Evolutionary conservation across 2,888 invertebrate species (phyloP), one percentile per base, ranked within the genome.

Genomic region (Caenorhabditis sp.): DNA sequence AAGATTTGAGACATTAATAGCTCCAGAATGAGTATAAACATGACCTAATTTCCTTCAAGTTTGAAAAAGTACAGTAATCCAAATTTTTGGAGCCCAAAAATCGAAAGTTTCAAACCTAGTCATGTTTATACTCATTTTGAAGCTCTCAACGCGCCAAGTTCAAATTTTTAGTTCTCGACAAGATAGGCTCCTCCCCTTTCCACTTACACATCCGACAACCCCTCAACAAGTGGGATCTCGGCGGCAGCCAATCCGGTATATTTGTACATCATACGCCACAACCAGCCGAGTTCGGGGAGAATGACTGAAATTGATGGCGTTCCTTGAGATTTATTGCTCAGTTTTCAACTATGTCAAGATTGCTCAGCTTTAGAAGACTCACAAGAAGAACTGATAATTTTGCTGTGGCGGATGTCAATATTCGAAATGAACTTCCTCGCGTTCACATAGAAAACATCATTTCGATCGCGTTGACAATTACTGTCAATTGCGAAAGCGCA

Each of bases 401-500:
- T 59, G 16, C 61, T 61, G 35, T 73, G 63, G 19, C 77, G 51
- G 12, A 82, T 54, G 44, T 77, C 82, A 28, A 63, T 66, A 22
- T 51, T 68, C 1, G 28, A 26, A 16, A 66, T 59, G 24, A 66
- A 82, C 8, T 76, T 76, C 16, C 76, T 14, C 2, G 76, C 76
- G 22, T 72, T 64, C 58, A 80, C 70, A 56, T 86, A 88, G 64
- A 85, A 85, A 10, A 82, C 82, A 61, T 89, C 89, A 56, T 82
- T 81, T 54, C 87, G 72, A 73, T 89, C 80, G 26, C 82, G 41
- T 47, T 87, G 80, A 51, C 85, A 86, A 26, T 89, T 86, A 26
- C 84, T 74, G 24, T 89, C 85, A 31, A 87, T 84, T n/a, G 86
- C 90, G 31, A 90, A 89, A 12, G 89, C 90, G 41, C 86, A 86